A percentile compares a stretch with the other conserved stretches of the same genome.
Evolutionary conservation across 2,888 invertebrate species (phyloP).

Genomic region (Caenorhabditis panamensis): DNA sequence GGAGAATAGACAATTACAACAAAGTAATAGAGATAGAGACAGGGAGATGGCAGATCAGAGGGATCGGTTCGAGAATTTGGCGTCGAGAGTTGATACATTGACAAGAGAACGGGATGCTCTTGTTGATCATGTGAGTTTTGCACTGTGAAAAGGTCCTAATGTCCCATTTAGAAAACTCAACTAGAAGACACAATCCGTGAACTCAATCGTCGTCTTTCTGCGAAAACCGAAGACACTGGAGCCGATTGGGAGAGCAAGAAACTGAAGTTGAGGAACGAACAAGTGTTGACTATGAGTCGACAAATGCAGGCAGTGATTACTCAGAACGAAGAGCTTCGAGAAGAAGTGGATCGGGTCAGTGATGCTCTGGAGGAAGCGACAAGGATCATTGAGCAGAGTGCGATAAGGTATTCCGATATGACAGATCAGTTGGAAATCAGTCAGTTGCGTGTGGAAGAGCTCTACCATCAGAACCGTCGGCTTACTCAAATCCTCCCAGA

Average conservation of each 20-base stretch:
- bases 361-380: constrained; percentile 77
- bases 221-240: constrained; percentile 72
- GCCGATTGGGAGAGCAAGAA: constrained; percentile 78
- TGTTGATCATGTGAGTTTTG: constrained; percentile 69
- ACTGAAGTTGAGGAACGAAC: constrained; percentile 77
- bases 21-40: constrained; percentile 76
- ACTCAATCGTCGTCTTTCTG: constrained; percentile 72
- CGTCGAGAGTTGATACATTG: constrained; percentile 67
- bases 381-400: constrained; percentile 74
- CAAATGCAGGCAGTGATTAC: constrained; percentile 75
- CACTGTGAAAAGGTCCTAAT: no score
- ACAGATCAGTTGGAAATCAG: constrained; percentile 36
- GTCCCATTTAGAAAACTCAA: constrained; percentile 72
- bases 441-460: constrained; percentile 46
- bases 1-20: constrained; percentile 78
- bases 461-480: constrained; percentile 49
- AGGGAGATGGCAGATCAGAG: constrained; percentile 78
- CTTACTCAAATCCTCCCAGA: constrained; percentile 52
- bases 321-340: constrained; percentile 77
- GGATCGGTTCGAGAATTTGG: constrained; percentile 75
- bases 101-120: constrained; percentile 75
- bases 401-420: constrained; percentile 61
- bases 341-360: constrained; percentile 72
- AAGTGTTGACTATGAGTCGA: constrained; percentile 76
- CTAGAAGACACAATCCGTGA: constrained; percentile 79